phyloP scores from a whole-genome alignment of 1,140 invertebrate genomes.

The Sarcophaga bullata region DNA sequence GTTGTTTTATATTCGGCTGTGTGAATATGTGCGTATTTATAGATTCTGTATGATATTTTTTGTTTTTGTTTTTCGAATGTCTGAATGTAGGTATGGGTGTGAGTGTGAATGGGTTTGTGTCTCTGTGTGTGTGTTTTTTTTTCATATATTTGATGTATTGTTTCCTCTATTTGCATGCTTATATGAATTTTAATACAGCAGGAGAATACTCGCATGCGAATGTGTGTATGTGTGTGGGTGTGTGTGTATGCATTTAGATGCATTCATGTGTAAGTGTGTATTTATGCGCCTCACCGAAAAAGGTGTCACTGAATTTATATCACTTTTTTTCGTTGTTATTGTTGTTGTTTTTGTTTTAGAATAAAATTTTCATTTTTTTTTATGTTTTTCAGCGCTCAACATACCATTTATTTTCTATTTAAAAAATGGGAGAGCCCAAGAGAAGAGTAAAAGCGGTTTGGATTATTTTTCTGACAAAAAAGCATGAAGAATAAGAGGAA shows the following conservation, averaged over 20 bases:
- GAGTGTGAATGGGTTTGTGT: too few species aligned
- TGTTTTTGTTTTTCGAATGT: background rate
- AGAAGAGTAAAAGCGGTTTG: too few species aligned
- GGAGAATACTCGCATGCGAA: background rate
- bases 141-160: constrained; percentile 1
- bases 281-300: constrained; percentile 23
- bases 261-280: background rate
- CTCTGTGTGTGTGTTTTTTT: background rate
- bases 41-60: background rate
- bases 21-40: too few species aligned
- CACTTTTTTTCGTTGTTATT: too few species aligned
- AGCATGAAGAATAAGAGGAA: background rate
- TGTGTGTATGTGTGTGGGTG: background rate
- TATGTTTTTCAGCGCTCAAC: background rate
- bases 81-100: background rate
- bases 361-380: background rate
- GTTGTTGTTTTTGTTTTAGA: background rate
- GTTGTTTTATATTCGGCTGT: too few species aligned
- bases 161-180: constrained; percentile 14
- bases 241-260: background rate
- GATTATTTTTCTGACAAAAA: background rate
- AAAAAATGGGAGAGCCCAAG: too few species aligned
- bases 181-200: background rate
- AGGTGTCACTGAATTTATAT: constrained; percentile 24
- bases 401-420: too few species aligned